These are phyloP conservation scores for Elaeidobius kamerunicus DNA, from an alignment of 2,888 invertebrate species.

Conservation along the genomic window DNA sequence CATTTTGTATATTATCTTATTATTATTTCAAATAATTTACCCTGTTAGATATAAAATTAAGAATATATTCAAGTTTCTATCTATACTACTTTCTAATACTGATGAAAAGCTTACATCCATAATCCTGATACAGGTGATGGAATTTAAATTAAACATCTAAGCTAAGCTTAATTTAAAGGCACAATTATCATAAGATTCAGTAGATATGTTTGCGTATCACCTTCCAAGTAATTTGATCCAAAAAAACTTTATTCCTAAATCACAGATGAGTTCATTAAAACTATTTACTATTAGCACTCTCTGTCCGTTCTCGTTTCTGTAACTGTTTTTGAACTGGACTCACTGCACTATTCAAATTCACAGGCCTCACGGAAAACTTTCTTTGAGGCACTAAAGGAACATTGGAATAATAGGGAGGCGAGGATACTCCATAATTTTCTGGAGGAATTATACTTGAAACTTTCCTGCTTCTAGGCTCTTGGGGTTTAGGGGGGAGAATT, in stretches of 20 bases:
- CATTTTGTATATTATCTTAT: too few relatives aligned
- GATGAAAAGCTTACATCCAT: neutral
- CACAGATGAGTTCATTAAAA: neutral
- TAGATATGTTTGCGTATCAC: too few relatives aligned
- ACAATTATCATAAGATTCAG: too few relatives aligned
- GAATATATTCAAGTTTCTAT: too few relatives aligned
- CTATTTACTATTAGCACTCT: conserved; percentile 25
- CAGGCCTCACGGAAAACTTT: conserved; percentile 22
- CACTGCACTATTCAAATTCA: conserved; percentile 14
- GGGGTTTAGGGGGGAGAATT: conserved; percentile 3
- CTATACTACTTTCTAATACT: too few relatives aligned
- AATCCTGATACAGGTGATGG: conserved; percentile 1
- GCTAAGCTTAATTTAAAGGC: neutral
- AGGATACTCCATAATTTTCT: neutral
- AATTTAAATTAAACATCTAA: neutral
- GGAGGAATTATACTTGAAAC: neutral
- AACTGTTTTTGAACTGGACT: conserved; percentile 37
- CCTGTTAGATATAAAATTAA: too few relatives aligned
- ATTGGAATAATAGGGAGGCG: conserved; percentile 20
- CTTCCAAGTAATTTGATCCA: neutral
- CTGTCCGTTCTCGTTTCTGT: conserved; percentile 33
- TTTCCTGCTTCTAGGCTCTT: neutral
- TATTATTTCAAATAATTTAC: too few relatives aligned
- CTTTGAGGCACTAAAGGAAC: conserved; percentile 14
- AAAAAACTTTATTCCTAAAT: neutral